phyloP scores from a whole-genome alignment of 2,888 invertebrate genomes.

The Heteromurus nitidus region DNA sequence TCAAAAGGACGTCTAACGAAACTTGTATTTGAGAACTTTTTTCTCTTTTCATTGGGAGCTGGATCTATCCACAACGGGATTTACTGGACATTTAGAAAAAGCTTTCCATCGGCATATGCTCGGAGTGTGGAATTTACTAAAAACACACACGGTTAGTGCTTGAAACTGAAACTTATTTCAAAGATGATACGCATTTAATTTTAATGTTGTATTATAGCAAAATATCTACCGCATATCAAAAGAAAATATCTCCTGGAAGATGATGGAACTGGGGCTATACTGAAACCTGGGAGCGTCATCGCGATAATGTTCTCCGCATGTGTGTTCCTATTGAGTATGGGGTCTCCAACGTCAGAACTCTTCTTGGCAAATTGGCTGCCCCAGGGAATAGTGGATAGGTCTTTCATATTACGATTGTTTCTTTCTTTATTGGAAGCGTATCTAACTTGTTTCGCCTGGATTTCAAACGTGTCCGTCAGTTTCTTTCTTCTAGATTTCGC shows the following conservation, averaged over 20 bases:
- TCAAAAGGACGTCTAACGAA: not conserved
- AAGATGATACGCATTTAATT: too few species aligned
- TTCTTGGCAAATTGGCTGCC: slow-evolving; percentile 30
- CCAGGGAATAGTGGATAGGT: not conserved
- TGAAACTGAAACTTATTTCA: too few species aligned
- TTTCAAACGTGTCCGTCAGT: not conserved
- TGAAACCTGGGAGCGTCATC: not conserved
- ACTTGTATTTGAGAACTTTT: slow-evolving; percentile 13
- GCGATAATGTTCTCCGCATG: not conserved
- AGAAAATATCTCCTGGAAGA: slow-evolving; percentile 12
- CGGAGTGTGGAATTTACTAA: slow-evolving; percentile 11
- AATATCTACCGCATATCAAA: slow-evolving; percentile 1
- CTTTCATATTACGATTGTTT: not conserved
- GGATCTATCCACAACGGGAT: slow-evolving; percentile 17
- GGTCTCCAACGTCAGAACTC: not conserved
- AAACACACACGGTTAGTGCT: too few species aligned
- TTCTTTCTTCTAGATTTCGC: slow-evolving; percentile 6
- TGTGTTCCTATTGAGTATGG: slow-evolving; percentile 27
- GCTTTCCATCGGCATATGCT: not conserved
- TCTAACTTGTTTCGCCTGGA: slow-evolving; percentile 28
- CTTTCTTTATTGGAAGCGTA: slow-evolving; percentile 32
- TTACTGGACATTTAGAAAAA: slow-evolving; percentile 6
- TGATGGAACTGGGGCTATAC: slow-evolving; percentile 23
- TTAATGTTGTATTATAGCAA: too few species aligned
- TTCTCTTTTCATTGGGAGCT: not conserved